Conservation (phyloP, 2,113 vertebrate species). For the Lichenostomus cassidix region DNA sequence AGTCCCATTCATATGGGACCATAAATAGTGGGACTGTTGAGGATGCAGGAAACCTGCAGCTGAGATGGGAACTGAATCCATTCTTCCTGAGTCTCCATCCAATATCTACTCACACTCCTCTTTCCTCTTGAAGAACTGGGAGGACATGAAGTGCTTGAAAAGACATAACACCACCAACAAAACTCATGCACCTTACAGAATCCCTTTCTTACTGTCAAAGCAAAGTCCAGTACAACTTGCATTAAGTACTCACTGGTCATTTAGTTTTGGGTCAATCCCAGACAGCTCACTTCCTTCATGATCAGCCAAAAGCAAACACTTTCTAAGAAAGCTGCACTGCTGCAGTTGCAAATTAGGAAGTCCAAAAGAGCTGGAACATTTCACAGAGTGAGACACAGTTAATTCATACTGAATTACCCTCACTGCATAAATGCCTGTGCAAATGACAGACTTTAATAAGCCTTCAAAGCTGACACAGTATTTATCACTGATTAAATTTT, state of each 20-base stretch:
- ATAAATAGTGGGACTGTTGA: neutral
- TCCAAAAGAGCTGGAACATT: neutral
- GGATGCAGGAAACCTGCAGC: neutral
- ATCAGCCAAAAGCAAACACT: neutral
- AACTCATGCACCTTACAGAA: neutral
- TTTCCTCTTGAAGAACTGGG: neutral
- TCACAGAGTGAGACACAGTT: neutral
- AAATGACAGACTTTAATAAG: slow-evolving; percentile 53
- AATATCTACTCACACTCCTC: neutral
- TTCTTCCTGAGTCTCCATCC: neutral
- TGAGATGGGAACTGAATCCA: neutral
- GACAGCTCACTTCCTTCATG: neutral
- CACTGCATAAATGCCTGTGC: slow-evolving; percentile 8
- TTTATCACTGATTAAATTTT: slow-evolving; percentile 63
- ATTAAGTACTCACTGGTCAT: neutral
- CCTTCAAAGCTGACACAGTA: slow-evolving; percentile 54
- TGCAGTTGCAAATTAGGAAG: neutral
- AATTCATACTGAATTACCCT: slow-evolving; percentile 18
- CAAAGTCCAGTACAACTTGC: neutral
- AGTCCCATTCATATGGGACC: too few species aligned
- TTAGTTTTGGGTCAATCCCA: neutral
- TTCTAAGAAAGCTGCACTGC: neutral
- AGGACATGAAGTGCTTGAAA: neutral
- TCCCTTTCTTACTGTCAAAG: neutral
- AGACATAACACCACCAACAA: neutral